Base-by-base conservation (phyloP, 2,888 invertebrate species). In the Drosophila niveifrons region DNA sequence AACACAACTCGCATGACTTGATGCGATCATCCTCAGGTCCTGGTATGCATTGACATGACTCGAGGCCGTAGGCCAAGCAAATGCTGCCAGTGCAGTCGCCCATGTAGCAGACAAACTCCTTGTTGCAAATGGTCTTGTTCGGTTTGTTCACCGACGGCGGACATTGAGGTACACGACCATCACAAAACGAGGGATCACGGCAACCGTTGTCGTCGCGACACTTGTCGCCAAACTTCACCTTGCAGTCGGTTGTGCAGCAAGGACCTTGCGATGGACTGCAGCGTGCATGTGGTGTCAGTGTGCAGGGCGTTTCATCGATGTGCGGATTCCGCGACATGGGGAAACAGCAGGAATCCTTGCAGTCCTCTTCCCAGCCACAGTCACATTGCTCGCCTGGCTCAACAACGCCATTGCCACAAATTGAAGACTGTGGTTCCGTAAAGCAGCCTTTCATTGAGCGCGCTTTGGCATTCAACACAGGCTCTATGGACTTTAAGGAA, bases 381-480 rank as follows among this genome's bases (percentile, higher is more conserved):
- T 99, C 99, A 92, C 99, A 99, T 92, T 99, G 96, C 93, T 99
- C 99, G 15, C 97, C 98, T 50, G 96, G 96, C 92, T 99, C 99
- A 48, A 98, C 98, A 31, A 99, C 98, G 44, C 98, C 98, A 93
- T 99, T 99, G 58, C 99, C 99, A 93, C 99, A 99, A 90, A 99
- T 97, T 0, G 99, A 97, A 63, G 96, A 96, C 92, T 98, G 97
- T 15, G 97, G 97, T 91, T 98, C 98, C 86, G 97, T 97, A 91
- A 98, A 98, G 93, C 98, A 98, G 66, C 98, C 98, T 92, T 97
- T 97, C 39, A 95, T 93, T 67, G 97, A 97, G 55, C 98, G 94
- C 9, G 98, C 98, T 92, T 98, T 98, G 78, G 96, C 96, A 92
- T 97, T 97, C 70, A 98, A 94, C 50, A 98, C 98, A 0, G 97